These are phyloP conservation scores for Phataginus tricuspis DNA, from an alignment of 2,797 vertebrate species.

Conservation along the genomic window DNA sequence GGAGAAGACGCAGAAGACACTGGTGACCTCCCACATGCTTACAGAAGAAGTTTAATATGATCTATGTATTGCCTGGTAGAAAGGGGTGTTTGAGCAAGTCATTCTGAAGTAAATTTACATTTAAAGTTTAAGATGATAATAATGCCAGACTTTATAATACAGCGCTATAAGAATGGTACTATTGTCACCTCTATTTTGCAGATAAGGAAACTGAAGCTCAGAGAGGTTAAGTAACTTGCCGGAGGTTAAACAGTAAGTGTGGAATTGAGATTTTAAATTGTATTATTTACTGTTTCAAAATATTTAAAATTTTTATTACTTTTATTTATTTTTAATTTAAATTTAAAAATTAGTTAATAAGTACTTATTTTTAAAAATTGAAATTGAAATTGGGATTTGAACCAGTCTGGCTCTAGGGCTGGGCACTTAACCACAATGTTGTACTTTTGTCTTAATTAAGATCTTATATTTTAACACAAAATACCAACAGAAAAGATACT, in stretches of 20 bases:
- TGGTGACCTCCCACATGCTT: background rate
- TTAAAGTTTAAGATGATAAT: background rate
- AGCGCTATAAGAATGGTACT: background rate
- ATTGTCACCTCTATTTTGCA: background rate
- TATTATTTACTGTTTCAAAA: too few relatives aligned
- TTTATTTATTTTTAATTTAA: too few relatives aligned
- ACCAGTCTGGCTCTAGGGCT: background rate
- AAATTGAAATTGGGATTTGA: background rate
- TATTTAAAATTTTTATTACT: too few relatives aligned
- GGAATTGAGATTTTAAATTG: background rate
- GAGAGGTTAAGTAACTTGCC: background rate
- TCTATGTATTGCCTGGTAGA: background rate
- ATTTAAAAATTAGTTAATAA: too few relatives aligned
- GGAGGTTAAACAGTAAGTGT: background rate
- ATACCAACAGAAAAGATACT: background rate
- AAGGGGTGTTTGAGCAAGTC: background rate
- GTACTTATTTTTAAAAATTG: too few relatives aligned
- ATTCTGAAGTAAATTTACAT: background rate
- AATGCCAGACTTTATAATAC: background rate
- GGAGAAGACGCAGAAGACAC: background rate
- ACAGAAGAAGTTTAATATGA: background rate
- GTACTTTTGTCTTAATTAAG: background rate
- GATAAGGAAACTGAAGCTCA: background rate
- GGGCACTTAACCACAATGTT: background rate
- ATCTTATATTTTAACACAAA: background rate